A percentile compares a stretch with the other conserved stretches of the same genome.
Conservation (phyloP, 2,797 vertebrate genomes). For the Sebastes minor region DNA sequence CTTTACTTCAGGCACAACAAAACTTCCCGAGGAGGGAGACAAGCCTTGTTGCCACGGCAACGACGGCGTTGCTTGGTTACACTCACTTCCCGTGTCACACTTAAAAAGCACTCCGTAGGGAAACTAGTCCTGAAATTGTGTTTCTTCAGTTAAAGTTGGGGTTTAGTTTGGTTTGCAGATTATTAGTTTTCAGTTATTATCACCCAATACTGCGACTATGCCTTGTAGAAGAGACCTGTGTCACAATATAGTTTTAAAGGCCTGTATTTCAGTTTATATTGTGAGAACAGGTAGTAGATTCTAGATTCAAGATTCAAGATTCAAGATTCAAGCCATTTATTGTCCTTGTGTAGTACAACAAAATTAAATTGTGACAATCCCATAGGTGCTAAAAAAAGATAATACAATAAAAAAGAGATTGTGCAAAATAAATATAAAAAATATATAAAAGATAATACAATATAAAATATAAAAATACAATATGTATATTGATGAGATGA, state of each 20-base stretch:
- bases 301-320: too few species aligned
- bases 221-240: background rate
- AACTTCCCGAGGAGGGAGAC: conserved; percentile 42
- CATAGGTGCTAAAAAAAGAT: too few species aligned
- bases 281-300: too few species aligned
- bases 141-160: background rate
- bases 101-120: conserved; percentile 9
- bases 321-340: too few species aligned
- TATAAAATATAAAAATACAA: too few species aligned
- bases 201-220: too few species aligned
- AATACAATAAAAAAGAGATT: too few species aligned
- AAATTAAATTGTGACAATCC: too few species aligned
- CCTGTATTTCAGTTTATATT: background rate
- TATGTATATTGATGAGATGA: too few species aligned
- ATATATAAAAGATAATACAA: too few species aligned
- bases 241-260: background rate
- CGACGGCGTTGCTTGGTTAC: conserved; percentile 40
- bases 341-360: too few species aligned
- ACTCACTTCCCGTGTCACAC: conserved; percentile 62
- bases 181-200: background rate
- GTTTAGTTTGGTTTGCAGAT: background rate
- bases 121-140: conserved; percentile 16
- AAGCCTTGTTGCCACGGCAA: conserved; percentile 49
- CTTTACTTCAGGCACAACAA: background rate
- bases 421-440: too few species aligned